A percentile compares a stretch with the other conserved stretches of the same genome.
Evolutionary conservation across 2,797 vertebrate genomes (phyloP).

Genomic region (Pangasius sanitwongsei): DNA sequence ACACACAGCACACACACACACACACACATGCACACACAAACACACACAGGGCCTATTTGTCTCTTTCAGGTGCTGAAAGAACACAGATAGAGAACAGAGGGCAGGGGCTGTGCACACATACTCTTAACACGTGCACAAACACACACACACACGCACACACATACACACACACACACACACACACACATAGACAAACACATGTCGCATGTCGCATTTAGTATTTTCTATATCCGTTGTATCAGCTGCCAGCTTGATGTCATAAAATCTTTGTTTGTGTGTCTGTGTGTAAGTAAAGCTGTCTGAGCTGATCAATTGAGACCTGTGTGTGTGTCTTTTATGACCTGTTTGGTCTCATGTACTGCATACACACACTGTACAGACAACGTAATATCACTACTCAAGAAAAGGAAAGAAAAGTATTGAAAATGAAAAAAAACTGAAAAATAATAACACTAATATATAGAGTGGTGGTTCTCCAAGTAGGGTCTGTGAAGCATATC

Average conservation of each 20-base stretch:
- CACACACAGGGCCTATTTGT: conserved; percentile 42
- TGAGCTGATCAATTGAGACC: conserved; percentile 72
- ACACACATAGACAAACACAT: conserved; percentile 18
- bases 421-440: not conserved
- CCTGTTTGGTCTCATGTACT: conserved; percentile 38
- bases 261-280: conserved; percentile 16
- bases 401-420: not conserved
- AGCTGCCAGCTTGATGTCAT: conserved; percentile 1
- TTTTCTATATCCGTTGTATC: conserved; percentile 37
- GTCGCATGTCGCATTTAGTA: conserved; percentile 18
- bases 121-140: not conserved
- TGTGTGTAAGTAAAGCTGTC: conserved; percentile 74
- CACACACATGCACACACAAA: conserved; percentile 24
- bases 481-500: not conserved
- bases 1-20: conserved; percentile 34
- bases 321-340: conserved; percentile 39
- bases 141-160: too few relatives aligned
- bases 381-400: not conserved
- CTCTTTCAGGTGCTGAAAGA: conserved; percentile 70
- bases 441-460: not conserved
- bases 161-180: conserved; percentile 22
- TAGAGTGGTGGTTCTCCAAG: not conserved
- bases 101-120: not conserved
- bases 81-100: conserved; percentile 48
- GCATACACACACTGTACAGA: not conserved